A percentile compares a stretch with the other conserved stretches of the same genome.
These are phyloP conservation scores for Polyploca ridens DNA, from an alignment of 2,888 invertebrate species.

Conservation along the genomic window DNA sequence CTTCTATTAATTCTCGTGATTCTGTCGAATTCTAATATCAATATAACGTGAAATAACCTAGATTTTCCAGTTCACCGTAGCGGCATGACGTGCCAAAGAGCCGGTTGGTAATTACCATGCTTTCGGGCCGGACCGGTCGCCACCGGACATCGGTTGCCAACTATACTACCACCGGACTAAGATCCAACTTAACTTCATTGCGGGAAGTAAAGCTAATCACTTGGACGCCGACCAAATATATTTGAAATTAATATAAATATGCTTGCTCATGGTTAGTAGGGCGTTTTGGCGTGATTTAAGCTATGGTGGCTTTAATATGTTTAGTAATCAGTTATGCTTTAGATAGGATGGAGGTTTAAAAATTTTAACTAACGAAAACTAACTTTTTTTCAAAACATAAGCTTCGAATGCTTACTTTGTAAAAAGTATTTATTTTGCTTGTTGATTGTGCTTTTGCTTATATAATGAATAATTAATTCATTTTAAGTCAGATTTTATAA, in stretches of 20 bases:
- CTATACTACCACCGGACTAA: constrained; percentile 11
- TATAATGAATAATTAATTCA: too few relatives aligned
- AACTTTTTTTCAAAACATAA: too few relatives aligned
- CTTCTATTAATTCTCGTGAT: constrained; percentile 1
- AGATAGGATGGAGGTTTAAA: too few relatives aligned
- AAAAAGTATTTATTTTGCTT: too few relatives aligned
- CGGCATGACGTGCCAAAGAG: constrained; percentile 40
- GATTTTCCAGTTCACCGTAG: constrained; percentile 20
- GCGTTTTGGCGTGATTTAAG: background rate
- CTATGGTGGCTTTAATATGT: background rate
- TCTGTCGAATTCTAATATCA: background rate
- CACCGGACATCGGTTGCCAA: constrained; percentile 41
- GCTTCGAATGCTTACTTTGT: too few relatives aligned
- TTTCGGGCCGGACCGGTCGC: constrained; percentile 24
- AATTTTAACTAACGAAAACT: too few relatives aligned
- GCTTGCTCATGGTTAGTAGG: background rate
- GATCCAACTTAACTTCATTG: constrained; percentile 12
- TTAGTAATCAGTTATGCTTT: background rate
- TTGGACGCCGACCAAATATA: constrained; percentile 11
- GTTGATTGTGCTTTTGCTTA: too few relatives aligned
- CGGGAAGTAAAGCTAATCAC: constrained; percentile 6
- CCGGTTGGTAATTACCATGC: constrained; percentile 45
- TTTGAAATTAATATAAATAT: constrained; percentile 10
- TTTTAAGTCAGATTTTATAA: too few relatives aligned
- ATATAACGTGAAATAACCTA: constrained; percentile 24